Percentiles rank a stretch among this genome's conserved stretches.
These are phyloP conservation scores for Catostylus mosaicus DNA, from an alignment of 30 jellyfish, hydroid and myxozoan species.

Conservation along the genomic window DNA sequence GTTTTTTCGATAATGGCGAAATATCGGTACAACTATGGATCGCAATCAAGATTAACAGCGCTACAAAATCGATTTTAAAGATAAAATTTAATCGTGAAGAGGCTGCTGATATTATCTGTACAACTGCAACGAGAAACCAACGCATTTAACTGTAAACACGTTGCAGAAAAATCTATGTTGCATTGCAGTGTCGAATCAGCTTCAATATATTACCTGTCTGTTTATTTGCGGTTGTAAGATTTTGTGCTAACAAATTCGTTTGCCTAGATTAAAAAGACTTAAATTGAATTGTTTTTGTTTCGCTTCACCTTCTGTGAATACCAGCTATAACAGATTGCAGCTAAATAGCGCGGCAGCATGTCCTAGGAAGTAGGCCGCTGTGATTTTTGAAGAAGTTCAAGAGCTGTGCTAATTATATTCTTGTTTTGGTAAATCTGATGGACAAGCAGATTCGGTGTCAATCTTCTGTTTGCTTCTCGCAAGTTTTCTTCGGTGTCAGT, in stretches of 20 bases:
- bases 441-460: too few species aligned
- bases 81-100: neutral
- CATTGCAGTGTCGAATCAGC: neutral
- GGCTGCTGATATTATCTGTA: neutral
- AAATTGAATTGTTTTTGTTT: neutral
- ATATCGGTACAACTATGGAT: too few species aligned
- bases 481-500: too few species aligned
- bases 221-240: neutral
- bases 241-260: neutral
- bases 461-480: too few species aligned
- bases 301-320: neutral
- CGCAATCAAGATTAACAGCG: too few species aligned
- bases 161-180: neutral
- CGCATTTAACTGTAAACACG: neutral
- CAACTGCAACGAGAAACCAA: neutral
- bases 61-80: too few species aligned
- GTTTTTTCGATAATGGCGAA: too few species aligned
- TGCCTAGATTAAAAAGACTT: too few species aligned
- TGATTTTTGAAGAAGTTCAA: neutral
- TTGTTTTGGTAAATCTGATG: too few species aligned
- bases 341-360: neutral
- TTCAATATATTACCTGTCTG: neutral
- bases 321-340: neutral
- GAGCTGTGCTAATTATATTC: too few species aligned
- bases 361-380: neutral